Base-by-base conservation (phyloP, 2,113 vertebrate species). In the Oenanthe oenanthe region DNA sequence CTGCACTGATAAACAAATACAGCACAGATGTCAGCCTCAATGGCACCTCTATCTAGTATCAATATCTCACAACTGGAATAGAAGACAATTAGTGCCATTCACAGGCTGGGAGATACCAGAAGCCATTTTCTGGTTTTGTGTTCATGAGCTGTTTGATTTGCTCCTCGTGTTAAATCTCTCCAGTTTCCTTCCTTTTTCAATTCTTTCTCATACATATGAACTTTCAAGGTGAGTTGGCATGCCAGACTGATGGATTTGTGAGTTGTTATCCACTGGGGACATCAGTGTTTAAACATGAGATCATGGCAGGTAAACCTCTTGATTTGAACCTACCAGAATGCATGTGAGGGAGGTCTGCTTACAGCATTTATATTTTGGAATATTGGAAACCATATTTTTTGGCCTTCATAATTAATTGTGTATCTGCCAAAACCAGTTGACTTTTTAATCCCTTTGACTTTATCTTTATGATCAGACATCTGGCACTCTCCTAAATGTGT, bases 331-430 rank as follows among this genome's bases (percentile, higher is more conserved):
- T 47, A 31, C 21, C 31, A 51, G 13, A 22, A 40, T 24, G 24
- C 4, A 31, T 48, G 38, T 0, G 8, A 17, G 0, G 22, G 53
- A 68, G 22, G 7, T 43, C 24, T 45, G 47, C 7, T 79, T 79
- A 54, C 71, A 34, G 11, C n/a, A 16, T 74, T 81, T 88, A 10
- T 32, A 31, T 68, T 72, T 67, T 68, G 45, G 54, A 65, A 24
- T 73, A 84, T 65, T 42, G 61, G n/a, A 77, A 85, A 24, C 22
- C 68, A 2, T 34, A 25, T 58, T 87, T 84, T 63, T 34, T 77
- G 57, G 8, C 43, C 18, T 92, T 72, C 26, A 6, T 17, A 48
- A 13, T 70, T 62, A 62, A 18, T 14, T 67, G 7, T n/a, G 29
- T 47, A 22, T 56, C 47, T 76, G 31, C 20, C 72, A 66, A 77